Conservation (phyloP, 2,113 vertebrate genomes). For the Dendrocopos noguchii region DNA sequence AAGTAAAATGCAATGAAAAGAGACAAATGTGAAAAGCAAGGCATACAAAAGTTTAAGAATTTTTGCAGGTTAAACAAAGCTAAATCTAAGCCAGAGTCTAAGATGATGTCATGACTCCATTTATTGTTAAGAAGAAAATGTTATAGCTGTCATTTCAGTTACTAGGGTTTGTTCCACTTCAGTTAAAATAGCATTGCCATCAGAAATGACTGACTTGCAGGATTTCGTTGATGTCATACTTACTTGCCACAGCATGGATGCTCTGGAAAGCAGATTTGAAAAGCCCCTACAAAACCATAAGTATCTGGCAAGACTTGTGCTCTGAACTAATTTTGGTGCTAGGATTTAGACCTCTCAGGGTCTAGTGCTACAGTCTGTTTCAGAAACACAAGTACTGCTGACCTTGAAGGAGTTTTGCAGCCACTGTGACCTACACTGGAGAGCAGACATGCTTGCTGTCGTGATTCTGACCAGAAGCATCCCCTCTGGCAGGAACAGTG, state of each 20-base stretch:
- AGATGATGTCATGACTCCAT: background rate
- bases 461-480: background rate
- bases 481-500: rapidly evolving
- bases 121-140: constrained; percentile 23
- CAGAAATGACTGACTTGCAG: constrained; percentile 13
- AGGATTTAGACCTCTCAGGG: background rate
- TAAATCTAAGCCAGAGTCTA: background rate
- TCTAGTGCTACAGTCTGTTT: background rate
- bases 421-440: background rate
- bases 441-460: background rate
- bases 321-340: background rate
- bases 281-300: background rate
- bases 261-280: constrained; percentile 4
- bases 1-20: constrained; percentile 1
- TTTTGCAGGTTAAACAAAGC: constrained; percentile 14
- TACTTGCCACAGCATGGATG: background rate
- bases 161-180: constrained; percentile 4
- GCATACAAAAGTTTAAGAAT: background rate
- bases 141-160: background rate
- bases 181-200: background rate
- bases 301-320: background rate
- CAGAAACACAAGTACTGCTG: background rate
- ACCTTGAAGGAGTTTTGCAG: background rate
- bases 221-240: background rate
- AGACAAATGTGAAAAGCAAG: background rate